Percentiles rank a stretch among this genome's conserved stretches.
phyloP scores from a whole-genome alignment of 2,113 vertebrate species.

The Pungitius pungitius region DNA sequence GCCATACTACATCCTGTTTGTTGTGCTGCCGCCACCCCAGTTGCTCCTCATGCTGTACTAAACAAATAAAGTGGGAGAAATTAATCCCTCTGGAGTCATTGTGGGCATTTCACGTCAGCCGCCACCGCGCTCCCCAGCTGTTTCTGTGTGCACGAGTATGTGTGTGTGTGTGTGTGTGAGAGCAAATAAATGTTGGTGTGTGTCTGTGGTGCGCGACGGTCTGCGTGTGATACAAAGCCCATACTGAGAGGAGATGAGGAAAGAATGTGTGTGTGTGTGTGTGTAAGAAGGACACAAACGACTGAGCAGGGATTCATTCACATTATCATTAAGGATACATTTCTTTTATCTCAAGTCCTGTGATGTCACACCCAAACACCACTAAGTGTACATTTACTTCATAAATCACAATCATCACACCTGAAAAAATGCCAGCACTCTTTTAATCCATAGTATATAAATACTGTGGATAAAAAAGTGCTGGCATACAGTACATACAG shows the following conservation, averaged over 20 bases:
- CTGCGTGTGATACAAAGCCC: conserved; percentile 29
- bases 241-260: conserved; percentile 37
- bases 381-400: neutral
- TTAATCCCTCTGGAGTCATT: conserved; percentile 69
- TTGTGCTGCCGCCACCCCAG: conserved; percentile 56
- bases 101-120: conserved; percentile 64
- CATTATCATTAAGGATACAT: neutral
- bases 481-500: too few relatives aligned
- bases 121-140: conserved; percentile 60
- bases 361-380: neutral
- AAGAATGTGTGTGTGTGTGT: neutral
- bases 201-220: conserved; percentile 32
- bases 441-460: neutral
- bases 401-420: neutral
- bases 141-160: conserved; percentile 35
- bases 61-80: conserved; percentile 72
- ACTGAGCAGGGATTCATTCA: conserved; percentile 9
- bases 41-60: conserved; percentile 65
- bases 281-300: conserved; percentile 12
- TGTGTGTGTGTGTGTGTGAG: conserved; percentile 42
- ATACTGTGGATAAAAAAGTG: too few relatives aligned
- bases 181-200: conserved; percentile 43
- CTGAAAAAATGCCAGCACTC: neutral
- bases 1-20: conserved; percentile 60
- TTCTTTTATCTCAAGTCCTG: neutral